Evolutionary conservation across 1,140 invertebrate genomes (phyloP), one percentile per base, ranked within the genome.

Genomic region (Palaemon carinicauda): DNA sequence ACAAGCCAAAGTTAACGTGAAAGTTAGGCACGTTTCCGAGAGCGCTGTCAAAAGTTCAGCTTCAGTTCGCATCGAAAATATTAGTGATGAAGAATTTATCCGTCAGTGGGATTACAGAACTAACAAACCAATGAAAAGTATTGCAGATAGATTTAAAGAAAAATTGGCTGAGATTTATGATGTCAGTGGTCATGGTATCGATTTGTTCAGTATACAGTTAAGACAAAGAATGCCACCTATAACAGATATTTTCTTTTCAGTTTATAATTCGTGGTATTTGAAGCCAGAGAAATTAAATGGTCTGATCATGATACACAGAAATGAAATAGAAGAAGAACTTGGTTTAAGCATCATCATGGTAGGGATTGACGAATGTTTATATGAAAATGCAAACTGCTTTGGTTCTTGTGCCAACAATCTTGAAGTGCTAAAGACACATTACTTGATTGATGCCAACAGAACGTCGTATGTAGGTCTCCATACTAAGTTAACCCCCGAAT

Each of bases 341-440:
- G 97, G 97, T 33, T 96, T 99, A 73, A 97, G 98, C 90, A 98
- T 99, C 56, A 97, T 96, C 4, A 98, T 99, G 97, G 97, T 99
- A 3, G 97, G 97, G 81, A 99, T 99, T 89, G 97, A 99, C 90
- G 97, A 99, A 92, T 99, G 98, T 91, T 92, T 98, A 41, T 97
- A 97, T 91, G 97, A 98, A 92, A 97, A 98, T 91, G 95, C 97
- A 90, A 96, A 96, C 92, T 99, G 98, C 92, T 97, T 98, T 92
- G 97, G 96, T 10, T 98, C 97, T 78, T 99, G 98, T 92, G 98
- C 97, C 1, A 99, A 98, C 92, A 94, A 94, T 51, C 92, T 98
- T 33, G 96, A 97, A 89, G 97, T 98, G 77, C 97, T 95, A 91
- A 94, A 95, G 87, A 92, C 97, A 80, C 98, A 98, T 0, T 97